Evolutionary conservation across 1,140 invertebrate species (phyloP), one percentile per base, ranked within the genome.

Genomic region (Drosophila ananassae): DNA sequence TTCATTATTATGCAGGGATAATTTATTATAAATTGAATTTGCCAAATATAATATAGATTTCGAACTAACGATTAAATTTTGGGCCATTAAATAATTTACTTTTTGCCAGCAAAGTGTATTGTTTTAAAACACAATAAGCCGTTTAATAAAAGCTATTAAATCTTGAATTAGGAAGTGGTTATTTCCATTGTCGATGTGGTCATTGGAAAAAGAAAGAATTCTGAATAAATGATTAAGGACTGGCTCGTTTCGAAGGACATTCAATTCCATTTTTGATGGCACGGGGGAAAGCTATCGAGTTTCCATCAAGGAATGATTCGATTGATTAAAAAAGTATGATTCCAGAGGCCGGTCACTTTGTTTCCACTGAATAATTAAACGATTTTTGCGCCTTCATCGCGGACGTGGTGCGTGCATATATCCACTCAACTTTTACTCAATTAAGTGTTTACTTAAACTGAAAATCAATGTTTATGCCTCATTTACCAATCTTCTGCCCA

Each of bases 381-480:
- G 67, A 57, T 71, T 71, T 50, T 69, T 69, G 63, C 66, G 66
- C 66, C 63, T 57, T 47, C 41, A 8, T 41, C 63, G 25, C 13
- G 9, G 41, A 17, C 13, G 13, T 44, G 41, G 4, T 32, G 39
- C n/a, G 12, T 10, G 30, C 50, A 24, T 48, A 56, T 66, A 58
- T 55, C 54, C 56, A 78, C 72, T 72, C 79, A 74, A 85, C 60
- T 77, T 73, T 57, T 60, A 59, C 63, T 84, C 74, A 87, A 85
- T 84, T 66, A 81, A 84, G 75, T 87, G 79, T 84, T 87, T 66
- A 87, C 82, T 74, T 71, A 69, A 66, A 81, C 54, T 87, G 81
- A 84, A 75, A 85, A 84, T 81, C 81, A 87, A 84, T 85, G 78
- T 85, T 71, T 69, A 72, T 66, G 67, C 67, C 73, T 80, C 63